Evolutionary conservation across 2,113 vertebrate genomes (phyloP), one percentile per base, ranked within the genome.

Genomic region (Rousettus leschenaultii): DNA sequence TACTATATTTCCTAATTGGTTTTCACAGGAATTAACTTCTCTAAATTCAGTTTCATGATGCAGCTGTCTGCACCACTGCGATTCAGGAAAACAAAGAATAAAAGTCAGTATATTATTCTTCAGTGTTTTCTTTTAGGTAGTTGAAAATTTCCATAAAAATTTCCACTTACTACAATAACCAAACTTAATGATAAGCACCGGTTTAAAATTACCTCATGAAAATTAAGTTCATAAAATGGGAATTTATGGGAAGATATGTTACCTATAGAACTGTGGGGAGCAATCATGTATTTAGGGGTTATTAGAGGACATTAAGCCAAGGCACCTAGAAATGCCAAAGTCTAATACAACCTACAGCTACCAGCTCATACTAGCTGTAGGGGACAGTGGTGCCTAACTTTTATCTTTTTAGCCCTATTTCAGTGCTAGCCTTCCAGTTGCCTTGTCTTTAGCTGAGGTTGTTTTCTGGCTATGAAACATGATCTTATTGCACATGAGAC

Each of bases 1-100:
- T 83, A 9, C 84, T 97, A 0, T 95, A 97, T 70, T 84, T 73
- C 48, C 93, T 98, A 24, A n/a, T 97, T 53, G 86, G 96, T 24
- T 94, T 95, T 86, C 94, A 96, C 13, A 85, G 59, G 80, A 48
- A 3, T 48, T 96, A 89, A 86, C 78, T 55, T 38, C 26, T 63
- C 59, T 30, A 24, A 48, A 26, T 53, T 8, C 18, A 28, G 28
- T 48, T 45, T 28, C 6, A 15, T 19, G 61, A 30, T 16, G 1
- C 71, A 51, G 18, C 70, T 78, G 5, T 65, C 78, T 26, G 12
- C 30, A 48, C 30, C 12, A 3, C 48, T 40, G 85, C 7, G 73
- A 88, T 51, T 51, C 77, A 19, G 0, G 4, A 48, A 78, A 95
- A 92, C 80, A 84, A 95, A 95, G 14, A 63, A 51, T 73, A 84